Conservation (phyloP, 2,113 vertebrate genomes). For the Sapayoa aenigma region DNA sequence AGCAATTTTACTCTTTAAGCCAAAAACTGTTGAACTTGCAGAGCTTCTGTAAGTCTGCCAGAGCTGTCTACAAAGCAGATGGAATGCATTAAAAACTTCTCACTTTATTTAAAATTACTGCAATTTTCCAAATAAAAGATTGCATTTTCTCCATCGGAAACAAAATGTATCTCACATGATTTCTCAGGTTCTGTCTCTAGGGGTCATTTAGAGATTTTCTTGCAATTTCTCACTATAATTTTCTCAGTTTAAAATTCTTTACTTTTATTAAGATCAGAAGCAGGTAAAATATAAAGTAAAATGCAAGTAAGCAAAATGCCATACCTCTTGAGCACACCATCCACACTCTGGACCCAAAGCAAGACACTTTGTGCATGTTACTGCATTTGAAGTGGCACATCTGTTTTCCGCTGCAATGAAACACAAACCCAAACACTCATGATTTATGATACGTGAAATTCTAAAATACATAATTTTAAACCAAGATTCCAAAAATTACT, state of each 20-base stretch:
- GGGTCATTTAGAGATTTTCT: slow-evolving; percentile 30
- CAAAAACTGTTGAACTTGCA: slow-evolving; percentile 38
- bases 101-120: slow-evolving; percentile 70
- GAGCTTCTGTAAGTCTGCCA: slow-evolving; percentile 57
- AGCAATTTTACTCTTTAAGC: slow-evolving; percentile 16
- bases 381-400: slow-evolving; percentile 80
- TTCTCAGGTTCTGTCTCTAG: slow-evolving; percentile 48
- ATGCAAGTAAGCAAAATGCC: slow-evolving; percentile 7
- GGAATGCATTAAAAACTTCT: slow-evolving; percentile 65
- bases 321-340: slow-evolving; percentile 95
- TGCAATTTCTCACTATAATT: slow-evolving; percentile 18
- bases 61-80: slow-evolving; percentile 56
- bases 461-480: slow-evolving; percentile 52
- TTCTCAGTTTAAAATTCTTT: not conserved
- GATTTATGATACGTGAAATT: slow-evolving; percentile 20
- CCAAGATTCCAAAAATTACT: slow-evolving; percentile 28
- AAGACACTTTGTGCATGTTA: slow-evolving; percentile 86
- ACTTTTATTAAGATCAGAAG: not conserved
- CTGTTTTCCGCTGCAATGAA: slow-evolving; percentile 81
- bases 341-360: slow-evolving; percentile 88
- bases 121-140: slow-evolving; percentile 70
- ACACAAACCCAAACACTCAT: slow-evolving; percentile 37
- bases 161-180: slow-evolving; percentile 35
- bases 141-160: slow-evolving; percentile 50
- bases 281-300: not conserved